Evolutionary conservation across 2,797 vertebrate genomes (phyloP), one percentile per base, ranked within the genome.

Genomic region (Acrossocheilus fasciatus): DNA sequence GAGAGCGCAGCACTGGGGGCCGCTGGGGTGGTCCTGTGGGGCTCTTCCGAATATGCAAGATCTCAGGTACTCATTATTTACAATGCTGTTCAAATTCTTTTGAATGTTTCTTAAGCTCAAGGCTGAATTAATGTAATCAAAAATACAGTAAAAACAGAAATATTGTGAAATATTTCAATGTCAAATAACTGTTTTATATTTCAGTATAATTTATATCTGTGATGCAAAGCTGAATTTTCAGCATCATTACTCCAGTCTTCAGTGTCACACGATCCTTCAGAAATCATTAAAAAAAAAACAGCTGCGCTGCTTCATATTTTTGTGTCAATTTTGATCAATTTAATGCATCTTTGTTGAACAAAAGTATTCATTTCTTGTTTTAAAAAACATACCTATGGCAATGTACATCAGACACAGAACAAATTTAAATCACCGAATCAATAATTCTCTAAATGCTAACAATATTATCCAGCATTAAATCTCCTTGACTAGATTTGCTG

Each of bases 1-100:
- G 97, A 98, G 89, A 98, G 97, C 0, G 97, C 94, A 0, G 96
- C 96, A 0, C 91, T 98, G 87, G 97, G 98, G 4, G 94, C 93
- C 0, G 94, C 96, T 0, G 97, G 98, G 0, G 93, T 98, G 0
- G 95, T 98, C 59, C 95, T 98, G 79, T 98, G 98, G 97, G 97
- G 98, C 59, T 96, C 95, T 6, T 95, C 95, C 4, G 95, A 96
- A 82, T 96, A 96, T 1, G 88, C 95, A 47, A 90, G 90, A 81
- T 92, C 96, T 82, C 92, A 95, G 95, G 95, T 96, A 91, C 7
- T 6, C 59, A 50, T 45, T 26, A 75, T 77, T 6, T 11, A 36
- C 74, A 77, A 2, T 11, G 3, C 9, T 4, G 59, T 62, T 59
- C 57, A 59, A n/a, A 59, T n/a, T n/a, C 9, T n/a, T n/a, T n/a